Conservation (phyloP, 2,797 vertebrate genomes). For the Oreortyx pictus region DNA sequence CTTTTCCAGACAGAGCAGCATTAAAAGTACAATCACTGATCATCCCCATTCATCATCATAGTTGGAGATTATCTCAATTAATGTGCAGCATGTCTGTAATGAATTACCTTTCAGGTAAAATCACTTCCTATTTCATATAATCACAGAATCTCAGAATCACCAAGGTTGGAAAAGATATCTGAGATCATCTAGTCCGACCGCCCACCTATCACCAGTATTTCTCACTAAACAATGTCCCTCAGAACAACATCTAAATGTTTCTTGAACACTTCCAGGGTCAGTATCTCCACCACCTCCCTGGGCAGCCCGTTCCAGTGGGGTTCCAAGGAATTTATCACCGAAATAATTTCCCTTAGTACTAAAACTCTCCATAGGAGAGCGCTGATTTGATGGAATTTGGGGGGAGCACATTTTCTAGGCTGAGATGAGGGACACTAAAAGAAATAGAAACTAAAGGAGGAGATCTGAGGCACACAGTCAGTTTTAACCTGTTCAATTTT, state of each 20-base stretch:
- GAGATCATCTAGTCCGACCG: too few species aligned
- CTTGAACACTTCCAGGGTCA: too few species aligned
- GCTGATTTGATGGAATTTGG: background rate
- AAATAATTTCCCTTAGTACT: background rate
- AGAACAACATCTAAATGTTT: too few species aligned
- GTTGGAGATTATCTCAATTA: conserved; percentile 51
- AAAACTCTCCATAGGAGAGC: background rate
- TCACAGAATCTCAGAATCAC: too few species aligned
- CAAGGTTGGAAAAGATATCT: too few species aligned
- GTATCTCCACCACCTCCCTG: too few species aligned
- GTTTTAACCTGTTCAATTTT: background rate
- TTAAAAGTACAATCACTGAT: conserved; percentile 40
- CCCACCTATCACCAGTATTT: too few species aligned
- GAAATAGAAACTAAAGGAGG: background rate
- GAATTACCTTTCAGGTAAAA: conserved; percentile 51
- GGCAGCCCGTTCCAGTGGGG: background rate
- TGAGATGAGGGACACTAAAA: background rate
- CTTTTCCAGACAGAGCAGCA: conserved; percentile 30
- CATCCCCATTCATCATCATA: conserved; percentile 29
- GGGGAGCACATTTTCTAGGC: background rate
- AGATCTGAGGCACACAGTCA: background rate
- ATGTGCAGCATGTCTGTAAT: conserved; percentile 21
- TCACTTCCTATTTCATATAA: background rate
- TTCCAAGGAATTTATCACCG: conserved; percentile 31
- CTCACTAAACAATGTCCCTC: too few species aligned